Percentiles rank a stretch among this genome's conserved stretches.
These are phyloP conservation scores for Vicugna pacos DNA, from an alignment of 2,113 vertebrate genomes.

Conservation along the genomic window DNA sequence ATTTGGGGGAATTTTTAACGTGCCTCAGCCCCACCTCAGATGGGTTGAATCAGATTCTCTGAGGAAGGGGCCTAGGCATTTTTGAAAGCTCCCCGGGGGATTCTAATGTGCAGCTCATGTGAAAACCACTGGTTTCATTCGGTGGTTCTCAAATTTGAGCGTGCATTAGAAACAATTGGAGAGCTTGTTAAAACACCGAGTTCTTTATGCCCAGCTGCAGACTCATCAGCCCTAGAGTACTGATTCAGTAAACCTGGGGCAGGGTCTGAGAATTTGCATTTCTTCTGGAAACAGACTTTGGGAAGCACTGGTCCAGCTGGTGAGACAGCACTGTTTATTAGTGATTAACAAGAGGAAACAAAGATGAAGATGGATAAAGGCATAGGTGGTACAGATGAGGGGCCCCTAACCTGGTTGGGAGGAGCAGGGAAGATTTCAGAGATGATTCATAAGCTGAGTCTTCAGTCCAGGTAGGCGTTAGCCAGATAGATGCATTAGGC, in stretches of 20 bases:
- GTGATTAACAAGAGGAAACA: conserved; percentile 11
- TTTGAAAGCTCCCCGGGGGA: neutral
- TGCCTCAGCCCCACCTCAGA: neutral
- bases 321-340: neutral
- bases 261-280: neutral
- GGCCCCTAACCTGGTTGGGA: neutral
- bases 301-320: neutral
- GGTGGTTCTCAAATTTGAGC: neutral
- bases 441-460: neutral
- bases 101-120: neutral
- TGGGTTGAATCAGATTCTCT: neutral
- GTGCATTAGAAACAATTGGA: neutral
- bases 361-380: neutral
- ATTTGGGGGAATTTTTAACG: neutral
- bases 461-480: neutral
- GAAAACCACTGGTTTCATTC: neutral
- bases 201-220: neutral
- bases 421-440: neutral
- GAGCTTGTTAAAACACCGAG: neutral
- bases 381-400: neutral
- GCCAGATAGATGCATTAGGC: neutral
- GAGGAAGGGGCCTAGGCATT: neutral
- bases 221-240: neutral
- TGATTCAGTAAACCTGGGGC: neutral
- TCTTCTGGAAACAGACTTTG: neutral